Percentiles rank a stretch among this genome's conserved stretches.
Evolutionary conservation across 2,797 vertebrate species (phyloP).

Genomic region (Tolypeutes matacus): DNA sequence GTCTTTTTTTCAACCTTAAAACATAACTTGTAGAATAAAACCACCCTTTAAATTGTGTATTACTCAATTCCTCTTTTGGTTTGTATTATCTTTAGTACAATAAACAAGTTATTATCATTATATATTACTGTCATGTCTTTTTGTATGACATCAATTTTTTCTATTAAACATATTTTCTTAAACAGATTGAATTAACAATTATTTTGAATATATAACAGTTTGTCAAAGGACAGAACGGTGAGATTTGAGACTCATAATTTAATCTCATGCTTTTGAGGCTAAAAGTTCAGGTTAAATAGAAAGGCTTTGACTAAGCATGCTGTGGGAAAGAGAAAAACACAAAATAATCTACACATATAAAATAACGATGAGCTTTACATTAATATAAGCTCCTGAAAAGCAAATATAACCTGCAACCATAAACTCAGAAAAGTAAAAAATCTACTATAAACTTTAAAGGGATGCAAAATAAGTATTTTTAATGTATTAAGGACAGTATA

Average conservation of each 20-base stretch:
- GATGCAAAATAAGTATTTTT: not conserved
- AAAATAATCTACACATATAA: conserved; percentile 33
- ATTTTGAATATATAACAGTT: conserved; percentile 26
- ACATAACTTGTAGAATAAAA: conserved; percentile 44
- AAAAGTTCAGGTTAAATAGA: conserved; percentile 49
- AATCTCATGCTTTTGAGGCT: conserved; percentile 41
- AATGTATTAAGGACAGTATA: not conserved
- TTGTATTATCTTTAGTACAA: conserved; percentile 68
- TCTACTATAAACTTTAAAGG: conserved; percentile 20
- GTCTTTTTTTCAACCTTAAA: not conserved
- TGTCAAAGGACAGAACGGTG: not conserved
- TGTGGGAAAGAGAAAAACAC: conserved; percentile 18
- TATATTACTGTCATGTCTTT: conserved; percentile 30
- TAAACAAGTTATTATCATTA: conserved; percentile 65
- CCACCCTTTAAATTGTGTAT: conserved; percentile 29
- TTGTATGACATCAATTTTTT: conserved; percentile 19
- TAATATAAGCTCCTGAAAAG: conserved; percentile 28
- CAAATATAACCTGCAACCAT: conserved; percentile 1
- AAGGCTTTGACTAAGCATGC: not conserved
- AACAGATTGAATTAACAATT: conserved; percentile 41
- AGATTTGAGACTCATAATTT: conserved; percentile 30
- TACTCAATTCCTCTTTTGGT: conserved; percentile 31
- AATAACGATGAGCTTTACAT: conserved; percentile 1
- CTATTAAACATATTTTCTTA: conserved; percentile 46
- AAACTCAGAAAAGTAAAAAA: conserved; percentile 15